phyloP scores from a whole-genome alignment of 2,888 invertebrate genomes.

The Protodeltote pygarga region DNA sequence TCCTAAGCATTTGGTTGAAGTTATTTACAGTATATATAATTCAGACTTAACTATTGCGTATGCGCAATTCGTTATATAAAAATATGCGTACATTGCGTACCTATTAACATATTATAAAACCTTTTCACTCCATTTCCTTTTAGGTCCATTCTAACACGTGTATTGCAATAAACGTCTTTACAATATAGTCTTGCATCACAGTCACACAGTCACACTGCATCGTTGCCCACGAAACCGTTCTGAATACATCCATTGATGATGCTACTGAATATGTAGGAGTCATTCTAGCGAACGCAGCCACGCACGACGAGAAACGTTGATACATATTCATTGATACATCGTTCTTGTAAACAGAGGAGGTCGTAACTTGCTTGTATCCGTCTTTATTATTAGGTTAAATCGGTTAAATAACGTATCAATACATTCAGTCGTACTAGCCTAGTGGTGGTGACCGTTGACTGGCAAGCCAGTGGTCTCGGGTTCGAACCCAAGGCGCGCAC shows the following conservation, averaged over 20 bases:
- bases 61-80: too few species aligned
- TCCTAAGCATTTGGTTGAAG: too few species aligned
- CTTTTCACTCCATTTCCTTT: slow-evolving; percentile 25
- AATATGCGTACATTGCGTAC: too few species aligned
- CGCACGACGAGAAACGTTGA: slow-evolving; percentile 39
- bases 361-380: slow-evolving; percentile 8
- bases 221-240: slow-evolving; percentile 21
- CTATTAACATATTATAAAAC: slow-evolving; percentile 7
- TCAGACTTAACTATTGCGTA: too few species aligned
- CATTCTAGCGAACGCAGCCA: slow-evolving; percentile 32
- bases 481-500: too few species aligned
- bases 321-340: slow-evolving; percentile 38
- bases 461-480: too few species aligned
- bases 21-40: too few species aligned
- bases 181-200: slow-evolving; percentile 30
- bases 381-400: slow-evolving; percentile 3
- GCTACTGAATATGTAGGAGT: slow-evolving; percentile 40
- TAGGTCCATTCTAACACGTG: slow-evolving; percentile 7
- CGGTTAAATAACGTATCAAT: not conserved
- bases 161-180: slow-evolving; percentile 8
- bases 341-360: slow-evolving; percentile 23
- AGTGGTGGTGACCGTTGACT: too few species aligned
- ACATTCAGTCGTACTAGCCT: too few species aligned
- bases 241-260: slow-evolving; percentile 41
- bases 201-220: too few species aligned